Evolutionary conservation across 2,113 vertebrate genomes (phyloP), one percentile per base, ranked within the genome.

Genomic region (Vanacampus margaritifer): DNA sequence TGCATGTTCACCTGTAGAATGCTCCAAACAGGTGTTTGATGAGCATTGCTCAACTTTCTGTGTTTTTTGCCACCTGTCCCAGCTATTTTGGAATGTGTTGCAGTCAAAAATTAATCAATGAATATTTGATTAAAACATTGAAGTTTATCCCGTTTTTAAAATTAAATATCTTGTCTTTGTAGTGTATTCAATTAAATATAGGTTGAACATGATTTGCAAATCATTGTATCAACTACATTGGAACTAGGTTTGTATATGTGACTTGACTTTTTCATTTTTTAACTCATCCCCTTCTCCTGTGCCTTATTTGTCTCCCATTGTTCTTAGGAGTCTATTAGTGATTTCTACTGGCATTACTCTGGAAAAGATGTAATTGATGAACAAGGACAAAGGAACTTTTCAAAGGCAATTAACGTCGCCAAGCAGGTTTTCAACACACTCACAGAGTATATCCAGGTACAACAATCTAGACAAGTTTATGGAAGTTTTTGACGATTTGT

Each of bases 311-410:
- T 35, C 26, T 46, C 3, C 3, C 24, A 58, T 61, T 68, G 69
- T 79, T 61, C 82, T 13, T 70, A 98, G 96, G 96, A 98, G 81
- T 98, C 96, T 5, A 97, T 98, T 83, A 98, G 96, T 89, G 96
- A 98, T 86, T 98, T 98, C 79, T 98, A 98, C 77, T 98, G 96
- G 96, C 98, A 95, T 89, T 98, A 98, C 82, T 98, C 96, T 79
- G 96, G 96, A 8, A 98, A 98, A 73, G 96, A 98, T 54, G 91
- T 98, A 48, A 97, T 98, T 64, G 96, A 98, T 62, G 96, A 97
- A 28, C 96, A 98, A 80, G 96, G 96, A 26, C 96, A 98, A 77
- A 91, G 95, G 39, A 98, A 98, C 83, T 98, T 98, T 90, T 98
- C 96, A 68, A 98, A 98, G 90, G 96, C 96, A 12, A 98, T 98